Conservation (phyloP, 2,113 vertebrate species). For the Mus musculus region DNA sequence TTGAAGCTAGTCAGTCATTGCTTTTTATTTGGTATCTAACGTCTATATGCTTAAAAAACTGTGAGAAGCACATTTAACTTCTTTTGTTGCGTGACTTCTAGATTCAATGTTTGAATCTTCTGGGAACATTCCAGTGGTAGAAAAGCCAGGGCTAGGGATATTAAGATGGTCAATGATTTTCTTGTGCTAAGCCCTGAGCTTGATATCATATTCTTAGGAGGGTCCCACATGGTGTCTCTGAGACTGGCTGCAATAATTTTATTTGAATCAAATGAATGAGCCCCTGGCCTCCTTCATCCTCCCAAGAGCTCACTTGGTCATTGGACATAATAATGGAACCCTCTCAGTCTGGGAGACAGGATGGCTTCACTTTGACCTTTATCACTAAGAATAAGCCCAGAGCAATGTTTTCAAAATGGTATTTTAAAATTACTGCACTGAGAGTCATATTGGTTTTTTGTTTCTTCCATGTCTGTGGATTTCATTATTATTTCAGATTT, state of each 20-base stretch:
- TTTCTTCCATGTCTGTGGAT: not conserved
- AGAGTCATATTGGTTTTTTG: not conserved
- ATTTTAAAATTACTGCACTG: not conserved
- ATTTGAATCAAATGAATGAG: not conserved
- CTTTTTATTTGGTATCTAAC: slow-evolving; percentile 25
- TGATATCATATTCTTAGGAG: not conserved
- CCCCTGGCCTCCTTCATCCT: not conserved
- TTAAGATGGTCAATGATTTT: not conserved
- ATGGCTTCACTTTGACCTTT: not conserved
- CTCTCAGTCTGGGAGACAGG: not conserved
- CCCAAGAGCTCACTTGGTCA: not conserved
- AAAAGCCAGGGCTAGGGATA: not conserved
- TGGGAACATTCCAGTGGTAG: not conserved
- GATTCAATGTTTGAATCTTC: slow-evolving; percentile 15
- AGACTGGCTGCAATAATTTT: not conserved
- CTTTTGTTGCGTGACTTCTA: not conserved
- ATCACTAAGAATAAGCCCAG: not conserved
- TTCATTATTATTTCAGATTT: slow-evolving; percentile 26
- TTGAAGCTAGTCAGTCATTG: not conserved
- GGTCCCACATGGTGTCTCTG: not conserved
- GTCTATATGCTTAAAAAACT: not conserved
- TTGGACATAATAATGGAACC: not conserved
- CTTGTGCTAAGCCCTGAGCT: not conserved
- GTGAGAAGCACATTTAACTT: not conserved
- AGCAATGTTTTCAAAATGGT: slow-evolving; percentile 5